Percentiles rank a stretch among this genome's conserved stretches.
phyloP scores from a whole-genome alignment of 1,140 invertebrate species.

The Dendroctonus ponderosae region DNA sequence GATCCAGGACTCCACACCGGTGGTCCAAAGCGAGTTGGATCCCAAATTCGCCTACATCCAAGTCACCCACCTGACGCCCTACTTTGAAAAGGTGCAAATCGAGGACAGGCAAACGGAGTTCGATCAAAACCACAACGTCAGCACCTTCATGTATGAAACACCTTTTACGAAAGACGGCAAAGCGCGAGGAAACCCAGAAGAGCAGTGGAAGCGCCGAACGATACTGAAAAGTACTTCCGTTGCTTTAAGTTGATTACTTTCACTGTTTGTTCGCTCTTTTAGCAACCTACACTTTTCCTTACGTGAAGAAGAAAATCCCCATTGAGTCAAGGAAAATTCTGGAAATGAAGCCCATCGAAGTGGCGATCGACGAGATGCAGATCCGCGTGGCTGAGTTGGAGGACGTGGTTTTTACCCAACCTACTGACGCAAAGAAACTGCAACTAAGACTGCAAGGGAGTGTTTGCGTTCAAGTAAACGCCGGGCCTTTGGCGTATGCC shows the following conservation, averaged over 20 bases:
- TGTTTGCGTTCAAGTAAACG: constrained; percentile 91
- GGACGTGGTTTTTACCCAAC: constrained; percentile 76
- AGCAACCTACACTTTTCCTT: constrained; percentile 86
- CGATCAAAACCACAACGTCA: constrained; percentile 84
- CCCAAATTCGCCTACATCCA: constrained; percentile 86
- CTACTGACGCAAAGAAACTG: constrained; percentile 83
- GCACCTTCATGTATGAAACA: constrained; percentile 88
- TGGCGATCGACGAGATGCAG: constrained; percentile 91
- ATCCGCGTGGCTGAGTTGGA: constrained; percentile 77
- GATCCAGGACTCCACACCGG: constrained; percentile 87
- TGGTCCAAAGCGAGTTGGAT: constrained; percentile 75
- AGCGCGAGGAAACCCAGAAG: constrained; percentile 75
- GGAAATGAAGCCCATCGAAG: constrained; percentile 88
- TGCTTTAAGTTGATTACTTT: not conserved
- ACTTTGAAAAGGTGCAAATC: constrained; percentile 70
- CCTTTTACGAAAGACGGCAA: constrained; percentile 85
- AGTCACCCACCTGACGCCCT: constrained; percentile 82
- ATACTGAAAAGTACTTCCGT: constrained; percentile 69
- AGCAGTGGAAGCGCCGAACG: constrained; percentile 85
- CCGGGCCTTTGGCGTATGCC: constrained; percentile 91
- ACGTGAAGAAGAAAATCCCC: constrained; percentile 84
- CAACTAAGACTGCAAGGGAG: constrained; percentile 87
- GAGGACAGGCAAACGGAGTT: constrained; percentile 72
- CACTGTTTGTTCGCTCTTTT: constrained; percentile 37
- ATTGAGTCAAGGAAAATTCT: constrained; percentile 71